Evolutionary conservation across 1,140 invertebrate genomes (phyloP), one percentile per base, ranked within the genome.

Genomic region (Cherax destructor): DNA sequence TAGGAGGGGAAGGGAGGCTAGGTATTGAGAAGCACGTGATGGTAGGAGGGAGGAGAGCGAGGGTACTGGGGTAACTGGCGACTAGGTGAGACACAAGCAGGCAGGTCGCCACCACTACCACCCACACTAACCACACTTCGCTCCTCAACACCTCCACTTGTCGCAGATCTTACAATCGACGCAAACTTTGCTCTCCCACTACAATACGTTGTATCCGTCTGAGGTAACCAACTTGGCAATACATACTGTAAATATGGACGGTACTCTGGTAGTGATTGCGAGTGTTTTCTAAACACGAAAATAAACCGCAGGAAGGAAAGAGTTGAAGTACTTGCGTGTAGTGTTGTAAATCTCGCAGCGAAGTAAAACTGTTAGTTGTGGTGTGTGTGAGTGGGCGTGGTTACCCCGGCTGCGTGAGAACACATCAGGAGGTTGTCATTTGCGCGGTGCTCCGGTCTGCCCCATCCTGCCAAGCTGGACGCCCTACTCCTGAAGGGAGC

Each of bases 401-500:
- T 74, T 74, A 30, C 5, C 61, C 16, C 1, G 69, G 30, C n/a
- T 7, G 69, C 21, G 6, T 7, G 69, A 74, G n/a, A 7, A 7
- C 69, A 21, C n/a, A 30, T 74, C n/a, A 74, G n/a, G 69, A 30
- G 69, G n/a, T 16, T 69, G 65, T 74, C n/a, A 74, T 30, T 74
- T 74, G 24, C 11, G 69, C 9, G 69, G 69, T 30, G 16, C 10
- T 50, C 21, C 5, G 77, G 24, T 52, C 24, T 30, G 16, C 69
- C 30, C 24, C 50, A 50, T 47, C 18, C 74, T 78, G 10, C 30
- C 85, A 87, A 87, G 74, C 85, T 87, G 85, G 85, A 87, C 47
- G 59, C 85, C 74, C 76, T 76, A 78, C 56, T 87, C 24, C 24
- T 87, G 85, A 59, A 87, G 85, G 85, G 85, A 76, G 79, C 85